Evolutionary conservation across 2,888 invertebrate genomes (phyloP).

Genomic region (Eulithis prunata): DNA sequence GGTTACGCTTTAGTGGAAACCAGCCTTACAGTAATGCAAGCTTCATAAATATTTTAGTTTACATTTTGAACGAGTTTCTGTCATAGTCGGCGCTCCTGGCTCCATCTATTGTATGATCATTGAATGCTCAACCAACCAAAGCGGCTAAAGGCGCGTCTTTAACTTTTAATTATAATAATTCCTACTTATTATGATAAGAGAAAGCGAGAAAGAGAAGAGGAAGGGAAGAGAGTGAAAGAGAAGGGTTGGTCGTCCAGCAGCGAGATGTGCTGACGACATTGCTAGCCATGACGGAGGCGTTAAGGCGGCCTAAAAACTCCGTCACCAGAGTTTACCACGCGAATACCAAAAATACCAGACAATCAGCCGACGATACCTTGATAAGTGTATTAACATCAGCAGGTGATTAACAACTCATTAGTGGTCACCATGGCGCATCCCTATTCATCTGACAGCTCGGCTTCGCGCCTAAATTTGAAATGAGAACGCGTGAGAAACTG

Average conservation of each 20-base stretch:
- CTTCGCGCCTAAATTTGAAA: slow-evolving; percentile 76
- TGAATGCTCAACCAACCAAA: slow-evolving; percentile 10
- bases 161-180: slow-evolving; percentile 1
- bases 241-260: no score
- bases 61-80: slow-evolving; percentile 26
- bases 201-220: no score
- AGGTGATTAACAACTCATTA: slow-evolving; percentile 33
- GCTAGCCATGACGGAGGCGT: no score
- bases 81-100: slow-evolving; percentile 21
- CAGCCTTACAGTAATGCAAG: slow-evolving; percentile 3
- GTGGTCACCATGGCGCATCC: slow-evolving; percentile 40
- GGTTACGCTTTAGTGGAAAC: slow-evolving; percentile 4
- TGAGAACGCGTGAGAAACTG: slow-evolving; percentile 75
- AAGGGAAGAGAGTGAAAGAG: no score
- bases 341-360: not conserved
- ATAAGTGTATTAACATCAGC: slow-evolving; percentile 18
- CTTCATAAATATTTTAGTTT: slow-evolving; percentile 51
- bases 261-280: no score
- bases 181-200: not conserved
- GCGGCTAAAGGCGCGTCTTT: slow-evolving; percentile 5
- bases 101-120: slow-evolving; percentile 21
- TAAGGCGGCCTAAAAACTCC: no score
- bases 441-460: slow-evolving; percentile 56
- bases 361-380: not conserved
- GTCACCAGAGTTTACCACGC: not conserved